These are phyloP conservation scores for Drosophila kikkawai DNA, from an alignment of 1,140 invertebrate species.

Conservation along the genomic window DNA sequence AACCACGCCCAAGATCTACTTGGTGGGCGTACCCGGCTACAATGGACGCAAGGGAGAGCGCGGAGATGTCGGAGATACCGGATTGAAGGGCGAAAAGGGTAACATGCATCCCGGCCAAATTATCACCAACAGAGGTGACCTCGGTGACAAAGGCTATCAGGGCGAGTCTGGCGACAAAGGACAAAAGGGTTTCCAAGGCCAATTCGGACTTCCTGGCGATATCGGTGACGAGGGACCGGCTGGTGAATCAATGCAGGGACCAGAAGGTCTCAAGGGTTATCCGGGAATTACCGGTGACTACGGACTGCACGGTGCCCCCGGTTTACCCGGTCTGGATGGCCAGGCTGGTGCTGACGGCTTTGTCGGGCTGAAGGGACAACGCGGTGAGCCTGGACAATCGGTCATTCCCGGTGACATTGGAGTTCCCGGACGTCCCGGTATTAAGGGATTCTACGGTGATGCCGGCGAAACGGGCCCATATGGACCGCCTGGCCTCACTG, in stretches of 20 bases:
- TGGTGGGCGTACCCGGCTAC: slow-evolving; percentile 85
- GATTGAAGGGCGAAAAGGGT: slow-evolving; percentile 87
- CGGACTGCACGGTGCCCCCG: slow-evolving; percentile 83
- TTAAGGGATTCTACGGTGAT: slow-evolving; percentile 86
- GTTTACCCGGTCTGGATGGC: slow-evolving; percentile 85
- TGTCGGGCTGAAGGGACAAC: slow-evolving; percentile 86
- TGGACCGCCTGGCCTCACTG: slow-evolving; percentile 59
- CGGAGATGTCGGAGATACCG: slow-evolving; percentile 85
- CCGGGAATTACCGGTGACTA: slow-evolving; percentile 84
- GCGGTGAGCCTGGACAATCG: slow-evolving; percentile 85
- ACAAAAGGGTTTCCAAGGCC: slow-evolving; percentile 68
- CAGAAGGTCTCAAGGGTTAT: slow-evolving; percentile 86
- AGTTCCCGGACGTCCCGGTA: slow-evolving; percentile 74
- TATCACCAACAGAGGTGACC: slow-evolving; percentile 64
- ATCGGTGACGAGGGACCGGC: slow-evolving; percentile 55
- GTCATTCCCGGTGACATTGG: slow-evolving; percentile 85
- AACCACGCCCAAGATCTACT: slow-evolving; percentile 81
- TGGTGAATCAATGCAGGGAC: slow-evolving; percentile 80
- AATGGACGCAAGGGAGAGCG: slow-evolving; percentile 85
- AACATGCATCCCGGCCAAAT: slow-evolving; percentile 84
- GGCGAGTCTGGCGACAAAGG: slow-evolving; percentile 76
- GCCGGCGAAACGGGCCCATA: slow-evolving; percentile 56
- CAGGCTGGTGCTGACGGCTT: slow-evolving; percentile 81
- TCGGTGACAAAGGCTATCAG: slow-evolving; percentile 56
- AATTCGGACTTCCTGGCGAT: slow-evolving; percentile 47